Evolutionary conservation across 2,113 vertebrate genomes (phyloP), one percentile per base, ranked within the genome.

Genomic region (Syngnathus floridae): DNA sequence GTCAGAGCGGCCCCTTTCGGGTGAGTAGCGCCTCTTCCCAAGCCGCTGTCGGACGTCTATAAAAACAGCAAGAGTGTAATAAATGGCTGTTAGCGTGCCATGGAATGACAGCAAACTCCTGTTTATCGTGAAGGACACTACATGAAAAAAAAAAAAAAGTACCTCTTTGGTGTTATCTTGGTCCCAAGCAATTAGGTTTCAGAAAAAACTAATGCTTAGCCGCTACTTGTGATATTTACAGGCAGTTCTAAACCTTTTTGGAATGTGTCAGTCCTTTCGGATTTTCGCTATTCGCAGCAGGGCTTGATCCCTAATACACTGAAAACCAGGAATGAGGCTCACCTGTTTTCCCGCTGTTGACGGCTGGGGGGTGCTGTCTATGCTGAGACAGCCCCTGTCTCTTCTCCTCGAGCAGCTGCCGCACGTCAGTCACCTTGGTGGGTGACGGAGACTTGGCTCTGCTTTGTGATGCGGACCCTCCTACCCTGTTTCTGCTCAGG

Each of bases 321-420:
- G 19, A n/a, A 19, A 49, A 16, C 5, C 12, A 43, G n/a, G 26
- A 0, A 26, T 8, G n/a, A 17, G 7, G n/a, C 62, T 63, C 71
- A 97, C 95, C 96, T 77, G 93, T 94, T 79, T 94, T 97, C 35
- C 88, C 84, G 36, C 86, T 71, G 71, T 80, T 5, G 21, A 72
- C 67, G 70, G 49, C 78, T 0, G 73, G 84, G 5, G 84, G 72
- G 26, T 45, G 77, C 81, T n/a, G 84, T 64, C 86, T 90, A 16
- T 86, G 86, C 22, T 90, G 90, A 40, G 89, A 84, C 0, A 70
- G 75, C 1, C 88, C 91, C 55, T 95, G 94, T 41, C 96, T 90
- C 70, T 98, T 99, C 83, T 98, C 97, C 85, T 98, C 94, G 79
- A 98, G 81, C 38, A 99, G 89, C 45, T 95, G 92, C 8, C 97